These are phyloP conservation scores for Paramisgurnus dabryanus DNA, from an alignment of 2,113 vertebrate species.

Conservation along the genomic window DNA sequence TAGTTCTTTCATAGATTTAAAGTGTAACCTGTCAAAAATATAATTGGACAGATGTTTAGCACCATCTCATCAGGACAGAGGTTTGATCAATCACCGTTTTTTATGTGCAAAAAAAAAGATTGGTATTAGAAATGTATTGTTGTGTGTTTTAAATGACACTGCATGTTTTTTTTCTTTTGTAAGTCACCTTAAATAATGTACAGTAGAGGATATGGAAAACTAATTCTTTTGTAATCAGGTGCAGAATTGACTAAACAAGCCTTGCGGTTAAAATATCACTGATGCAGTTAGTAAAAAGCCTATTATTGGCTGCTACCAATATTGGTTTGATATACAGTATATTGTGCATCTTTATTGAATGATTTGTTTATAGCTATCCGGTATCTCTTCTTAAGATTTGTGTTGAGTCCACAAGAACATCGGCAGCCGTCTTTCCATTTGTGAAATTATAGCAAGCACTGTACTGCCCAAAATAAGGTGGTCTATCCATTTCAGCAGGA, in stretches of 20 bases:
- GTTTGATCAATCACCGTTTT: too few species aligned
- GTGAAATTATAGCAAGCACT: constrained; percentile 14
- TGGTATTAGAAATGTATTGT: too few species aligned
- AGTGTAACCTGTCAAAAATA: neutral
- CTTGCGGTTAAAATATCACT: too few species aligned
- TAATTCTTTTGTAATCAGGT: too few species aligned
- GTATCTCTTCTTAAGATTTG: neutral
- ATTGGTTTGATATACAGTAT: neutral
- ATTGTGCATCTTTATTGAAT: neutral
- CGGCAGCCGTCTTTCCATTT: constrained; percentile 16
- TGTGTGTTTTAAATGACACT: too few species aligned
- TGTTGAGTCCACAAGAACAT: neutral
- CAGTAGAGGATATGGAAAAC: too few species aligned
- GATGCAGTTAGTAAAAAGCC: too few species aligned
- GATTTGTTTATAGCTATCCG: neutral
- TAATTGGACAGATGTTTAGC: neutral
- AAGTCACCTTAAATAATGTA: too few species aligned
- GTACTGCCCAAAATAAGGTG: constrained; percentile 27
- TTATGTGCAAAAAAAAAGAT: too few species aligned
- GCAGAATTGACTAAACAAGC: too few species aligned
- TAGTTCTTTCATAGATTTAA: neutral
- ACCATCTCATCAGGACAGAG: neutral
- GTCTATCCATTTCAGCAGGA: constrained; percentile 26
- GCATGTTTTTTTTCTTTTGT: too few species aligned
- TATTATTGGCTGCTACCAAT: too few species aligned